Evolutionary conservation across 2,797 vertebrate species (phyloP).

Genomic region (Leptodactylus fallax): DNA sequence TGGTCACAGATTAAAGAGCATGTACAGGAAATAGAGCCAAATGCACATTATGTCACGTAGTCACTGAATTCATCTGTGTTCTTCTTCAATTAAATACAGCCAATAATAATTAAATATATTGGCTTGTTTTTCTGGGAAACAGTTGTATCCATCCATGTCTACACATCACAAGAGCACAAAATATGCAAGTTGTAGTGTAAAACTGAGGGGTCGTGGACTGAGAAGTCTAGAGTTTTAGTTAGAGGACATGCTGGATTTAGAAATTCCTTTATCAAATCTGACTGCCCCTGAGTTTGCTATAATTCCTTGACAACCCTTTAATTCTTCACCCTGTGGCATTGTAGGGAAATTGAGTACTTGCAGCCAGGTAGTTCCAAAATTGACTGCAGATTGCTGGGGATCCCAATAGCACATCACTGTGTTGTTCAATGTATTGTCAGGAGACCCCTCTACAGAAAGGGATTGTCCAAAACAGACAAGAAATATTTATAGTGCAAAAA

Average conservation of each 20-base stretch:
- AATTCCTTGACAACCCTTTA: too few relatives aligned
- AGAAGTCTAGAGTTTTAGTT: not conserved
- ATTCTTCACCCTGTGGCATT: too few relatives aligned
- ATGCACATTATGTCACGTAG: not conserved
- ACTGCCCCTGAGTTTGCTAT: too few relatives aligned
- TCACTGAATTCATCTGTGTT: constrained; percentile 1
- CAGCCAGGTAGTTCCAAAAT: too few relatives aligned
- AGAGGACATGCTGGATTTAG: not conserved
- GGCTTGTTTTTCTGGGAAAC: not conserved
- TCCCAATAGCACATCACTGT: too few relatives aligned
- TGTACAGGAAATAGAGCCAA: constrained; percentile 8
- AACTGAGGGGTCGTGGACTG: not conserved
- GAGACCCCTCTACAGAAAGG: too few relatives aligned
- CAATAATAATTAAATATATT: not conserved
- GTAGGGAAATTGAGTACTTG: too few relatives aligned
- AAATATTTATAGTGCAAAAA: too few relatives aligned
- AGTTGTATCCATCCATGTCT: not conserved
- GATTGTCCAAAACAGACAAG: too few relatives aligned
- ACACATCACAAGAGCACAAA: not conserved
- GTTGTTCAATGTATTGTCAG: too few relatives aligned
- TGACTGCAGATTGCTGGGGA: too few relatives aligned
- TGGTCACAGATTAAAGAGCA: constrained; percentile 30
- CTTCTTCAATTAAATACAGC: not conserved
- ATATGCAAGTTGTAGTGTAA: not conserved
- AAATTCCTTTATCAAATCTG: not conserved